phyloP scores from a whole-genome alignment of 2,113 vertebrate genomes.

The Protobothrops flavoviridis region DNA sequence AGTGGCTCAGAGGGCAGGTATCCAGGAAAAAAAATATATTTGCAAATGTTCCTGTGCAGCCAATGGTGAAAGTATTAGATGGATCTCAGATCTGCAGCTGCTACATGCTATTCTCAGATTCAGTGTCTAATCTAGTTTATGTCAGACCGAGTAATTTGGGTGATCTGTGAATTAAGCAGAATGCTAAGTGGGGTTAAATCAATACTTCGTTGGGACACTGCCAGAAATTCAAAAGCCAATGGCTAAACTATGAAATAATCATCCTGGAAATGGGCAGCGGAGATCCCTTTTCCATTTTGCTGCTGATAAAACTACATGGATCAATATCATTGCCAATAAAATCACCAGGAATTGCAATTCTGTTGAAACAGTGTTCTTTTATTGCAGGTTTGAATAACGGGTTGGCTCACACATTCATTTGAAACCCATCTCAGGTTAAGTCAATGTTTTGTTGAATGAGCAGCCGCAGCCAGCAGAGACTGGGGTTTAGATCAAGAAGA shows the following conservation, averaged over 20 bases:
- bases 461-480: background rate
- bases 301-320: background rate
- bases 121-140: background rate
- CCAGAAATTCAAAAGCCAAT: background rate
- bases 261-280: background rate
- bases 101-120: background rate
- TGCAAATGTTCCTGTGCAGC: background rate
- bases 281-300: background rate
- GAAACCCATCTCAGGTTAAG: background rate
- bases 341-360: background rate
- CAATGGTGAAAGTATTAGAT: background rate
- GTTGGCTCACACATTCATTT: background rate
- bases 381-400: background rate
- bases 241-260: background rate
- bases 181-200: background rate
- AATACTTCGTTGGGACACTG: background rate
- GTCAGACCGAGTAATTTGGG: background rate
- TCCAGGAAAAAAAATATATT: background rate
- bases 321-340: background rate
- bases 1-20: background rate
- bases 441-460: background rate
- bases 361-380: background rate
- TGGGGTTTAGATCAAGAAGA: background rate
- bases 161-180: background rate
- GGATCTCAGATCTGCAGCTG: background rate